Evolutionary conservation across 2,888 invertebrate genomes (phyloP).

Genomic region (Hypena proboscidalis): DNA sequence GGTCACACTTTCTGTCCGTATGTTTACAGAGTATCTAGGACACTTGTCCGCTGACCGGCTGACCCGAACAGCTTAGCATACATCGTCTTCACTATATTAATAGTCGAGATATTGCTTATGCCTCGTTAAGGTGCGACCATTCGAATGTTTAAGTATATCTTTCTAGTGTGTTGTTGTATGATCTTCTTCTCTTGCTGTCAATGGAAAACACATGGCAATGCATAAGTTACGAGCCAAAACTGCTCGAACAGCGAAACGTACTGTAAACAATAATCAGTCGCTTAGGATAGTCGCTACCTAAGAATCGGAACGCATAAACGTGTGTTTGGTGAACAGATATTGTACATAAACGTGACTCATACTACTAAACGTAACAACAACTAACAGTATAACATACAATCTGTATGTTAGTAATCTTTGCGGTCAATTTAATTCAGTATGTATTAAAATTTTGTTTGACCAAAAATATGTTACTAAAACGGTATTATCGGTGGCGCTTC

Average conservation of each 20-base stretch:
- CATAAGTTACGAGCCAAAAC: background rate
- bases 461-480: too few species aligned
- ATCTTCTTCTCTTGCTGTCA: slow-evolving; percentile 17
- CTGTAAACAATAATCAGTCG: too few species aligned
- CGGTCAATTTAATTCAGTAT: too few species aligned
- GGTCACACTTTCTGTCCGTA: slow-evolving; percentile 7
- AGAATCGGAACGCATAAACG: too few species aligned
- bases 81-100: slow-evolving; percentile 23
- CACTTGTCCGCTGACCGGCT: slow-evolving; percentile 53
- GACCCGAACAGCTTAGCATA: slow-evolving; percentile 33
- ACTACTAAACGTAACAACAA: too few species aligned
- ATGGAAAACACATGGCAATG: background rate
- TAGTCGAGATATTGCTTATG: slow-evolving; percentile 30
- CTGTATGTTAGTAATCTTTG: too few species aligned
- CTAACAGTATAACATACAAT: too few species aligned
- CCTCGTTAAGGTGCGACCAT: slow-evolving; percentile 24
- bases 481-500: too few species aligned
- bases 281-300: too few species aligned
- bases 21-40: slow-evolving; percentile 46
- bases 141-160: slow-evolving; percentile 13
- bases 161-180: slow-evolving; percentile 11
- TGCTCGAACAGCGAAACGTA: background rate
- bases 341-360: too few species aligned
- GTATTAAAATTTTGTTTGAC: too few species aligned
- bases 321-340: too few species aligned